phyloP scores from a whole-genome alignment of 2,113 vertebrate species.

The Petaurus breviceps region DNA sequence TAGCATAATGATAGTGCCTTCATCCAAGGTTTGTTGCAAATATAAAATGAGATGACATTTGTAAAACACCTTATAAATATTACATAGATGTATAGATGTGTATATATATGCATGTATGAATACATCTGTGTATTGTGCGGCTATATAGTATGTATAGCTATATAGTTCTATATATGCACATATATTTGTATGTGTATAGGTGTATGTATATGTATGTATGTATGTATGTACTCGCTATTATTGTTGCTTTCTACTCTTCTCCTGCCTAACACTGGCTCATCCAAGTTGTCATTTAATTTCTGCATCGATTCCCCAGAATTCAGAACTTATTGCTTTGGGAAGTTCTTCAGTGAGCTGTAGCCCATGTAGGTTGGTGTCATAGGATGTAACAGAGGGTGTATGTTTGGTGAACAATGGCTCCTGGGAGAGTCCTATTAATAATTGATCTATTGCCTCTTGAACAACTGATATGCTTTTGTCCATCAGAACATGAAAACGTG shows the following conservation, averaged over 20 bases:
- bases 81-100: too few relatives aligned
- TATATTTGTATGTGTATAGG: background rate
- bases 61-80: background rate
- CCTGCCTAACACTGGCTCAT: background rate
- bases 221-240: background rate
- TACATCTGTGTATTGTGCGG: too few relatives aligned
- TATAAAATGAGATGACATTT: background rate
- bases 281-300: slow-evolving; percentile 38
- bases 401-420: slow-evolving; percentile 43
- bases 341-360: background rate
- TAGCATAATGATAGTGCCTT: background rate
- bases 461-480: background rate
- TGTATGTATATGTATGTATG: background rate
- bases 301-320: slow-evolving; percentile 28
- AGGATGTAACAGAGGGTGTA: background rate
- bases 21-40: background rate
- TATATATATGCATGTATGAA: too few relatives aligned
- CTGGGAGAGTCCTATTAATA: slow-evolving; percentile 41
- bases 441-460: slow-evolving; percentile 3
- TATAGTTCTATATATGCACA: too few relatives aligned
- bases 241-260: background rate
- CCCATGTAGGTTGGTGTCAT: background rate
- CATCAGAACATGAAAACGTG: slow-evolving; percentile 18
- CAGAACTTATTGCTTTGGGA: background rate
- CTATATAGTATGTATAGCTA: too few relatives aligned